phyloP scores from a whole-genome alignment of 1,140 invertebrate species.

The Zaprionus ghesquierei region DNA sequence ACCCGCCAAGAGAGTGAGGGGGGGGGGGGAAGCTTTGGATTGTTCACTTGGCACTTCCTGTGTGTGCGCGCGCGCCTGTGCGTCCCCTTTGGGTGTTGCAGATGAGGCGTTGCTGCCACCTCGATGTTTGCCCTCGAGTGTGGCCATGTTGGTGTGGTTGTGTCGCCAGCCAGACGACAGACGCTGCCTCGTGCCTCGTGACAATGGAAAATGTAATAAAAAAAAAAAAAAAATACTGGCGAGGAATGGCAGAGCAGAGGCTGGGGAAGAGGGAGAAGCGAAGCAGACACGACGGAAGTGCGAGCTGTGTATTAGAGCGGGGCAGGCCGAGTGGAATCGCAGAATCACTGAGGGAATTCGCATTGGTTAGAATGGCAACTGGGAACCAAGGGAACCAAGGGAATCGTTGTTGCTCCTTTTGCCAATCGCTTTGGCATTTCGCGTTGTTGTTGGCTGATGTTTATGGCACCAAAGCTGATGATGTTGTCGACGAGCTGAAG shows the following conservation, averaged over 20 bases:
- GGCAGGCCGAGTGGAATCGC: background rate
- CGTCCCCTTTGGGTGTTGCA: constrained; percentile 14
- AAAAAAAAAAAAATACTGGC: constrained; percentile 4
- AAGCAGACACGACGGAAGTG: constrained; percentile 9
- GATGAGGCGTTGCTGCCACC: constrained; percentile 31
- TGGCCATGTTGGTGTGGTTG: background rate
- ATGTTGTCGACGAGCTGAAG: constrained; percentile 12
- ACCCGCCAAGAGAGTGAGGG: background rate
- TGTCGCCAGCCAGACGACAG: constrained; percentile 49
- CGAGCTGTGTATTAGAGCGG: background rate
- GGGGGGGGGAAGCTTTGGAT: constrained; percentile 25
- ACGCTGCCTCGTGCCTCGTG: constrained; percentile 37
- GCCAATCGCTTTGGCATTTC: constrained; percentile 18
- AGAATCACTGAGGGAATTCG: constrained; percentile 8
- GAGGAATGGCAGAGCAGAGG: background rate
- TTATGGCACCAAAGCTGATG: constrained; percentile 42
- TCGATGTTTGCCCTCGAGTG: background rate
- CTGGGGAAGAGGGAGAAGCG: background rate
- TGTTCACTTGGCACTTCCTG: constrained; percentile 68
- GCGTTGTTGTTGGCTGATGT: constrained; percentile 27
- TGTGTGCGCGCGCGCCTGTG: too few relatives aligned
- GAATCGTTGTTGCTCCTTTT: constrained; percentile 23
- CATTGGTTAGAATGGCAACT: background rate
- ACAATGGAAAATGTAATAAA: constrained; percentile 62
- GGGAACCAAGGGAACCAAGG: background rate